phyloP scores from a whole-genome alignment of 2,113 vertebrate genomes.

The Colinus virginianus region DNA sequence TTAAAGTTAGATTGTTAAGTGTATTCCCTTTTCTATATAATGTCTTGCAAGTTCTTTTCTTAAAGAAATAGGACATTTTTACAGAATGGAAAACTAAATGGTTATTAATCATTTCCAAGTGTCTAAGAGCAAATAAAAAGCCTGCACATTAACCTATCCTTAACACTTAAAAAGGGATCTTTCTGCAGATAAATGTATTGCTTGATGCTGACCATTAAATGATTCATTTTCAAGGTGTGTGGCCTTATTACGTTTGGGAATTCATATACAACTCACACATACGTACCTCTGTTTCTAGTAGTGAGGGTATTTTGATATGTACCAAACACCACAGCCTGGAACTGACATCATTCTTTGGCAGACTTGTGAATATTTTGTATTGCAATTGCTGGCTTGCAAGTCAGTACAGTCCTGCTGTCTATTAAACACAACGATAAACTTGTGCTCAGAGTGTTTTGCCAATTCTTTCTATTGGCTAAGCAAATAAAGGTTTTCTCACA shows the following conservation, averaged over 20 bases:
- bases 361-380: background rate
- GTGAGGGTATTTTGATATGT: constrained; percentile 12
- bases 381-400: constrained; percentile 51
- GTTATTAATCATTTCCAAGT: constrained; percentile 27
- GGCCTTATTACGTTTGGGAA: constrained; percentile 39
- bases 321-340: constrained; percentile 38
- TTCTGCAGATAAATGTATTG: background rate
- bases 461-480: background rate
- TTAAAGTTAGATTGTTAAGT: background rate
- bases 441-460: background rate
- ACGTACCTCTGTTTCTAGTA: constrained; percentile 13
- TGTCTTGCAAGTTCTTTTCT: background rate
- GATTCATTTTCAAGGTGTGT: constrained; percentile 55
- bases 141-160: background rate
- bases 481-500: background rate
- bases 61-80: background rate
- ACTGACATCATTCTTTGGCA: constrained; percentile 65
- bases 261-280: constrained; percentile 19
- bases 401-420: constrained; percentile 51
- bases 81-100: background rate
- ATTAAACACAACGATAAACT: background rate
- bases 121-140: constrained; percentile 22
- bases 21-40: background rate
- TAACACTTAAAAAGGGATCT: background rate
- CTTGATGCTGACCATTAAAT: constrained; percentile 15